Conservation (phyloP, 2,113 vertebrate genomes). For the Paraplagusia blochii region DNA sequence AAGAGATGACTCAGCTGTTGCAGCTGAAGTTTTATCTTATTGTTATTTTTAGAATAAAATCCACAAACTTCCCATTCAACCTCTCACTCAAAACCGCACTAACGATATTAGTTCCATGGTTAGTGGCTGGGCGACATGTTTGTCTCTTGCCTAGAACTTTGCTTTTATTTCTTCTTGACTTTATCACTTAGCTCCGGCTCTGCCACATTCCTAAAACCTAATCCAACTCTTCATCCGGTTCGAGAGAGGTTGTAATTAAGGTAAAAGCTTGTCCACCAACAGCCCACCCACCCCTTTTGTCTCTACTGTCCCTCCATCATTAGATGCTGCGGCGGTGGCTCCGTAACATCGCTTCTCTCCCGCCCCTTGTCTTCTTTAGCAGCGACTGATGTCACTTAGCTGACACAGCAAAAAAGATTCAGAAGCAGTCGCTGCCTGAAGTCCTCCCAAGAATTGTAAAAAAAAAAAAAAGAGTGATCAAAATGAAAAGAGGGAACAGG, state of each 20-base stretch:
- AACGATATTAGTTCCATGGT: neutral
- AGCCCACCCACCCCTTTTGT: constrained; percentile 32
- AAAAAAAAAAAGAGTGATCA: constrained; percentile 25
- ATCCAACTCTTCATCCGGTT: constrained; percentile 28
- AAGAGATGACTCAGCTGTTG: neutral
- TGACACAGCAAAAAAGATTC: constrained; percentile 68
- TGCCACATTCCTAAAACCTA: constrained; percentile 21
- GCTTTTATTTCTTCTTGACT: constrained; percentile 36
- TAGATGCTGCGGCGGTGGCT: neutral
- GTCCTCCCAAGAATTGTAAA: constrained; percentile 41
- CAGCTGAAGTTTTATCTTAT: neutral
- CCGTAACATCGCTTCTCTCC: constrained; percentile 25
- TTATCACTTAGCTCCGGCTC: constrained; percentile 27
- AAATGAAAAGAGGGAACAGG: constrained; percentile 23
- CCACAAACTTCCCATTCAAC: neutral
- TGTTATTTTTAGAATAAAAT: neutral
- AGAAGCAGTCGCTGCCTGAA: constrained; percentile 36
- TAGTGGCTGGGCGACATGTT: neutral
- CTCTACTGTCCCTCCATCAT: constrained; percentile 13
- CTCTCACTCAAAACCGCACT: neutral
- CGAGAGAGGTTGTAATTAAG: constrained; percentile 55
- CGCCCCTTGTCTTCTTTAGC: constrained; percentile 30
- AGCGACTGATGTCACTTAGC: constrained; percentile 74
- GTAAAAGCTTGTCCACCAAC: constrained; percentile 70
- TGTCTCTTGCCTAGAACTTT: constrained; percentile 22